Base-by-base conservation (phyloP, 2,113 vertebrate species). In the Psilopogon haemacephalus region DNA sequence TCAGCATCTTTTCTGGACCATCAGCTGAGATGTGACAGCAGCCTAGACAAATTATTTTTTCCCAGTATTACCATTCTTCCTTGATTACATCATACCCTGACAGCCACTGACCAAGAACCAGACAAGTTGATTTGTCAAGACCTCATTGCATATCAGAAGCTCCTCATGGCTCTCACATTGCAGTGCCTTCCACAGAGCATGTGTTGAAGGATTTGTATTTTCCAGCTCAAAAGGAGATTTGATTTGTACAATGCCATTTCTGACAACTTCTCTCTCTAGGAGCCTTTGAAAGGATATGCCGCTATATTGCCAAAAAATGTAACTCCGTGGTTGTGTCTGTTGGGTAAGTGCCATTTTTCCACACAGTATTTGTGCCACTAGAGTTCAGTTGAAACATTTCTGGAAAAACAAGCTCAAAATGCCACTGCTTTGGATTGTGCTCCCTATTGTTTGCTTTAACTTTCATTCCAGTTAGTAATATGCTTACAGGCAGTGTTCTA, bases 211-310 rank as follows among this genome's bases (percentile, higher is more conserved):
- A 63, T 19, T 35, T 79, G 0, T 23, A 28, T 70, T 90, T 78
- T 71, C 13, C 15, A 72, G 56, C 82, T 71, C 81, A 21, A 74
- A 87, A 75, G 38, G 48, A 17, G 64, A 37, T 58, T 23, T 88
- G 30, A 48, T 72, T 79, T 92, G 77, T 48, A 78, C 77, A 62
- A 73, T 12, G 21, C 20, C 6, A 33, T 60, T 90, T 93, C 48
- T 89, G 73, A 69, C 56, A 69, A 40, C 64, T 77, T 89, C 93
- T 89, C n/a, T 92, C 86, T 89, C 70, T 33, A 97, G 96, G 84
- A 20, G 4, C 91, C 58, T 96, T 75, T 75, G 93, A 95, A 44
- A 90, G 94, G 63, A 1, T 95, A 14, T 94, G 94, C 44, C 28
- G 89, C 48, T 30, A 76, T 50, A 50, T 97, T 16, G 72, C 90